Conservation (phyloP, 1,140 invertebrate genomes). For the Cecropterus lyciades region DNA sequence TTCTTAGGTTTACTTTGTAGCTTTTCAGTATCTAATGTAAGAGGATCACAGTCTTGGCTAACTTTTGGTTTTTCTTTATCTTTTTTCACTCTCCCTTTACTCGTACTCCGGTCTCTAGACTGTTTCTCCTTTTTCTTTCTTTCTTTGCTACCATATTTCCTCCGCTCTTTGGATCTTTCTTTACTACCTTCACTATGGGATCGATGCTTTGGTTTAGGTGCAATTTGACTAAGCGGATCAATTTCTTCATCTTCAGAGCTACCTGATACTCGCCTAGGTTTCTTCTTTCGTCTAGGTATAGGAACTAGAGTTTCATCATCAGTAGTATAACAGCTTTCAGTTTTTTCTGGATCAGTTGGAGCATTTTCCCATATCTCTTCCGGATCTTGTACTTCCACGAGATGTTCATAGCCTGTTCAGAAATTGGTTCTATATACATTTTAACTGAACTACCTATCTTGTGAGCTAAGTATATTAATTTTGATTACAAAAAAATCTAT, state of each 20-base stretch:
- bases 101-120: conserved; percentile 4
- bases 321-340: conserved; percentile 43
- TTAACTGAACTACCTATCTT: too few species aligned
- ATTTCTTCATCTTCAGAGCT: conserved; percentile 53
- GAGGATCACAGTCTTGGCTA: conserved; percentile 9
- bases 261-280: conserved; percentile 38
- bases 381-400: conserved; percentile 69
- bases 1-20: conserved; percentile 26
- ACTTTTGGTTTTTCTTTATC: conserved; percentile 21
- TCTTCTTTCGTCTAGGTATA: conserved; percentile 51
- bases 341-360: conserved; percentile 41
- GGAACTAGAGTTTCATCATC: conserved; percentile 27
- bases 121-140: conserved; percentile 41
- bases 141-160: conserved; percentile 41
- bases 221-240: conserved; percentile 58
- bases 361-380: conserved; percentile 59
- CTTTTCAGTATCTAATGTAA: neutral
- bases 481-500: too few species aligned
- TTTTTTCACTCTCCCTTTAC: conserved; percentile 20
- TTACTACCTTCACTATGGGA: conserved; percentile 56
- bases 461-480: too few species aligned
- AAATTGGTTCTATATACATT: neutral
- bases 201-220: conserved; percentile 54
- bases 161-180: conserved; percentile 40
- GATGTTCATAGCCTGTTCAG: conserved; percentile 76